Evolutionary conservation across 2,113 vertebrate species (phyloP), one percentile per base, ranked within the genome.

Genomic region (Halichoeres trimaculatus): DNA sequence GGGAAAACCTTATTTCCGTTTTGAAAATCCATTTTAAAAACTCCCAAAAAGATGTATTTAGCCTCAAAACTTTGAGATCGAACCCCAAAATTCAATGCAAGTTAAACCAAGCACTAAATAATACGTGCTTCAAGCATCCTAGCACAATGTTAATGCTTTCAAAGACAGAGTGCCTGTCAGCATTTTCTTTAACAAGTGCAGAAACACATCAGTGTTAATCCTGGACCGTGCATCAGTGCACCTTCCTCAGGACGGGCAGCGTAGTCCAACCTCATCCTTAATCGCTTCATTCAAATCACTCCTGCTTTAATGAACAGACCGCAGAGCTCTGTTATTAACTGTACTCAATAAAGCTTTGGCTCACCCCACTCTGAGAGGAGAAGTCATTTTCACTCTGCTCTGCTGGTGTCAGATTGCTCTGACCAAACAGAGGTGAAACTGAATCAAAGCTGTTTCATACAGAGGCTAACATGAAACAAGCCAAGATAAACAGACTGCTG

Each of bases 271-370:
- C 51, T 66, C 58, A 72, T 47, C 41, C 22, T 9, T 62, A 43
- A 67, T 81, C 24, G 2, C 53, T 53, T 74, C 54, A 78, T 66
- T 77, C 50, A 48, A 63, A 43, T 53, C 13, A 60, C 52, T 38
- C 41, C 30, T 30, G 3, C 30, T 30, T 30, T 30, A 30, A 30
- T 30, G 30, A 30, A 30, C 14, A 40, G n/a, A 34, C 22, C 59
- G 11, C 30, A 30, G 30, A 30, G 30, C 30, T 30, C 30, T 30
- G 30, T 30, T 30, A 2, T 23, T 73, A 23, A 30, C 20, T 69
- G 43, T 62, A 34, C 9, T 34, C 26, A 6, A 30, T 41, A 2
- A 5, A 47, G 34, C 22, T 58, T 24, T 52, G 23, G 35, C 30
- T 30, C 30, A 4, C 30, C 6, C 30, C 30, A 30, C 3, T 30